Conservation (phyloP, 2,113 vertebrate species). For the Syngnathus floridae region DNA sequence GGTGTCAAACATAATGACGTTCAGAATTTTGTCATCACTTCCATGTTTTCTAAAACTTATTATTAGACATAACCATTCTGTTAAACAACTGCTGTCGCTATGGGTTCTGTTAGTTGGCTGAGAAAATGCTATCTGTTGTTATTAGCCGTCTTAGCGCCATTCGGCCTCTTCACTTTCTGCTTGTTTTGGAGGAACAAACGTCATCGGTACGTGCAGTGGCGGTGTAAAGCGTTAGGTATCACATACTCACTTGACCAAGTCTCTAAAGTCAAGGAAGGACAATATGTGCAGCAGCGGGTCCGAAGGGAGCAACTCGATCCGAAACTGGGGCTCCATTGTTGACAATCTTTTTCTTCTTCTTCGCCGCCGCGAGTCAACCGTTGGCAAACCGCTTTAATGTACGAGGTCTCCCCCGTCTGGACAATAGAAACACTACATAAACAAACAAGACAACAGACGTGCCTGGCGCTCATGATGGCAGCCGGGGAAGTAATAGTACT, state of each 20-base stretch:
- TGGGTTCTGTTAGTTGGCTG: not conserved
- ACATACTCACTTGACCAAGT: slow-evolving; percentile 77
- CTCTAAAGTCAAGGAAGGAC: slow-evolving; percentile 84
- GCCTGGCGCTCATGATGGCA: too few species aligned
- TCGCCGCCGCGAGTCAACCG: too few species aligned
- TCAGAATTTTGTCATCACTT: not conserved
- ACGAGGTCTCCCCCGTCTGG: not conserved
- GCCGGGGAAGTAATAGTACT: not conserved
- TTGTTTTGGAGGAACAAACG: not conserved
- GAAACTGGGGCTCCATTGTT: slow-evolving; percentile 76
- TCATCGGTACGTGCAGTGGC: not conserved
- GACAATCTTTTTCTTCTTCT: slow-evolving; percentile 7
- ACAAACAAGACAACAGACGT: not conserved
- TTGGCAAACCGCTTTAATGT: not conserved
- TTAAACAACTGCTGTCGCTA: not conserved
- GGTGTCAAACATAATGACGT: slow-evolving; percentile 5
- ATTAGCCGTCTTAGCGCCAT: not conserved
- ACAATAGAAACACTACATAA: not conserved
- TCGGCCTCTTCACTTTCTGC: not conserved
- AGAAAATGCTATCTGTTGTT: not conserved
- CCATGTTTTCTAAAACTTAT: not conserved
- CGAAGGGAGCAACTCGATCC: slow-evolving; percentile 80
- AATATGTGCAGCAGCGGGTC: slow-evolving; percentile 86
- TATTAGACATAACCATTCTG: not conserved
- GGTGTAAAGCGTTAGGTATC: too few species aligned